Percentiles rank a stretch among this genome's conserved stretches.
These are phyloP conservation scores for Polypterus senegalus DNA, from an alignment of 2,113 vertebrate genomes.

Conservation along the genomic window DNA sequence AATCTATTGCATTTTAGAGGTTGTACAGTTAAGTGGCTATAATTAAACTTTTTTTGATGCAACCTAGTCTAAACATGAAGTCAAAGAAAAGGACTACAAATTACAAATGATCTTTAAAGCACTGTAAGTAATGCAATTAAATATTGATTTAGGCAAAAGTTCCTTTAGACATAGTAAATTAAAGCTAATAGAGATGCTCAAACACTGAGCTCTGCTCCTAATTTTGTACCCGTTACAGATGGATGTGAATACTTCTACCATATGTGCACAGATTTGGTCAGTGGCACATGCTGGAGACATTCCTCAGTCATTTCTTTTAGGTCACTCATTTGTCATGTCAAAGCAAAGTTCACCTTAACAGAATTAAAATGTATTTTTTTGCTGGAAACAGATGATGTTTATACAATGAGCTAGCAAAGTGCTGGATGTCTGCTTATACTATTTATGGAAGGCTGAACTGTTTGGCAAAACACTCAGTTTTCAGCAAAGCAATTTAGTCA, in stretches of 20 bases:
- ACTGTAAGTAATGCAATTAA: not conserved
- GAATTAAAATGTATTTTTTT: slow-evolving; percentile 15
- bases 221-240: slow-evolving; percentile 1
- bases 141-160: slow-evolving; percentile 3
- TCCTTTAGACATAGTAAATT: slow-evolving; percentile 3
- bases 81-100: not conserved
- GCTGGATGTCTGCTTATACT: slow-evolving; percentile 17
- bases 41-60: too few species aligned
- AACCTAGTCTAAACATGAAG: too few species aligned
- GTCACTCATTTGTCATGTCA: slow-evolving; percentile 12
- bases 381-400: slow-evolving; percentile 19
- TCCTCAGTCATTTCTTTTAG: slow-evolving; percentile 3
- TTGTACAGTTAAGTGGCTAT: too few species aligned
- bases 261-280: not conserved
- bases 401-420: slow-evolving; percentile 24
- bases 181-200: not conserved
- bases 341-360: slow-evolving; percentile 19
- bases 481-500: not conserved
- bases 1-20: not conserved
- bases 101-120: not conserved
- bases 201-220: not conserved
- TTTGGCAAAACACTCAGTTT: not conserved
- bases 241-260: not conserved
- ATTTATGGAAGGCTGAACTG: not conserved
- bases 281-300: slow-evolving; percentile 5